Base-by-base conservation (phyloP, 2,888 invertebrate species). In the Falcaria lacertinaria region DNA sequence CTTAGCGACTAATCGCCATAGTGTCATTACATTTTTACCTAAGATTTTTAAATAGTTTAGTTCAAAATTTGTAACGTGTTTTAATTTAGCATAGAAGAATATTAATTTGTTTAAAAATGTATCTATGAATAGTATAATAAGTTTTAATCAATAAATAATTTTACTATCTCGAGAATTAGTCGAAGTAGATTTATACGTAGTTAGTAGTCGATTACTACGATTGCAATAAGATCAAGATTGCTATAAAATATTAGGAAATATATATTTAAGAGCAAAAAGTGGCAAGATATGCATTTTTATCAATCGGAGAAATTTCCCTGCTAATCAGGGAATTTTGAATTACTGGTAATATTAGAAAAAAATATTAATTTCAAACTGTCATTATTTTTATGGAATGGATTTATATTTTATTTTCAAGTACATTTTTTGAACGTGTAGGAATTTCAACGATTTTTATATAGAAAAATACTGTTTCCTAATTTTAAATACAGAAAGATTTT, bases 61-160 rank as follows among this genome's bases (percentile, higher is more conserved):
- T 60, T 77, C 80, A 77, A 80, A 81, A 79, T 76, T 83, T 80
- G 76, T 83, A 74, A 81, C 73, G 72, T 77, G 75, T 79, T 78
- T 28, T n/a, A n/a, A n/a, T n/a, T n/a, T 83, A 87, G 84, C 82
- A 77, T 88, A 87, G 88, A 88, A 88, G 88, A 88, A 88, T 87
- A 88, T 68, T 79, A 75, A 72, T 82, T 79, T 76, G 64, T 76
- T 80, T 82, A 83, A 76, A 81, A 79, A 80, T 83, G 75, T 80
- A 77, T 68, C 70, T 79, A 76, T 71, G 70, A 50, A 45, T 54
- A 60, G 55, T 62, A 54, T 39, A 41, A 25, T 44, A 38, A 39
- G 38, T 65, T 68, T 74, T 81, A 80, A 67, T 69, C 69, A 72
- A 64, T 55, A 64, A 69, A 28, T 28, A 28, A 28, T 76, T 72